Evolutionary conservation across 2,113 vertebrate genomes (phyloP).

Genomic region (Leptocoma aspasia): DNA sequence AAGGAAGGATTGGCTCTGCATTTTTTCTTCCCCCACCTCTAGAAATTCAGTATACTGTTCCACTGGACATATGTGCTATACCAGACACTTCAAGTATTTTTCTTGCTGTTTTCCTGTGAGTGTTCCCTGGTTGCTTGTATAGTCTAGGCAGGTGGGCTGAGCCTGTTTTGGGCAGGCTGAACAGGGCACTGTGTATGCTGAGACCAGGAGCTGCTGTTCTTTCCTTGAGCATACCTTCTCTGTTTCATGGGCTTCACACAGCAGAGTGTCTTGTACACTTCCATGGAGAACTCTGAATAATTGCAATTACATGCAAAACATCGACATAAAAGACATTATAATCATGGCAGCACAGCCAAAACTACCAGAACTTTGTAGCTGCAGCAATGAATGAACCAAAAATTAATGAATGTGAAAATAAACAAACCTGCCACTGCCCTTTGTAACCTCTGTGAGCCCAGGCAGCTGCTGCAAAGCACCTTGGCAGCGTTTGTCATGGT

Average conservation of each 20-base stretch:
- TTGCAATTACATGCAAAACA: neutral
- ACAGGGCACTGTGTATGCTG: neutral
- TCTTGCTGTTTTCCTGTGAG: neutral
- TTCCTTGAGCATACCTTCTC: neutral
- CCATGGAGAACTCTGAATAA: neutral
- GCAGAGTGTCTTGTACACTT: neutral
- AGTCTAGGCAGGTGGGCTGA: neutral
- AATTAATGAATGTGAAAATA: neutral
- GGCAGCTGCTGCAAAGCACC: neutral
- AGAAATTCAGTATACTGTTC: neutral
- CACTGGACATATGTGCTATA: neutral
- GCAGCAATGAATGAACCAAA: neutral
- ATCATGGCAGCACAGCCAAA: neutral
- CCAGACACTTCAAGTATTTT: neutral
- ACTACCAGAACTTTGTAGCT: neutral
- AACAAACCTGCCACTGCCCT: neutral
- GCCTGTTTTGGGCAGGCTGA: neutral
- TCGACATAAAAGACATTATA: neutral
- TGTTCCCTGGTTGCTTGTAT: neutral
- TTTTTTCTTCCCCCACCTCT: neutral
- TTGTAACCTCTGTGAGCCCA: neutral
- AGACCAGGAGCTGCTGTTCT: neutral
- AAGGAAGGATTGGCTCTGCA: neutral
- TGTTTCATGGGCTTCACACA: neutral
- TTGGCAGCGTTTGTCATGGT: neutral